A percentile compares a stretch with the other conserved stretches of the same genome.
Evolutionary conservation across 2,888 invertebrate genomes (phyloP).

Genomic region (Drosophila pegasa): DNA sequence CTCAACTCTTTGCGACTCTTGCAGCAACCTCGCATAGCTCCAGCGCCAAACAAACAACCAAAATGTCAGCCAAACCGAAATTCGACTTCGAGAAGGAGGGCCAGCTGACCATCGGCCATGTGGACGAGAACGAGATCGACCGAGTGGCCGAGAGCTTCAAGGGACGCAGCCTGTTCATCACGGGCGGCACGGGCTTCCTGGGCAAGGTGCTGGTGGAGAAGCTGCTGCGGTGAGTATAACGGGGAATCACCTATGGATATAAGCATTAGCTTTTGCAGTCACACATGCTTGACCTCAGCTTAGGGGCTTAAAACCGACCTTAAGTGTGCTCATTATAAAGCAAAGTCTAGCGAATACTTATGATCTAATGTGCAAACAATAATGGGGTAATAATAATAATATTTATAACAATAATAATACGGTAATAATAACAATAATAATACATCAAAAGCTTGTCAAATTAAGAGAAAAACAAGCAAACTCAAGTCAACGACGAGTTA

Average conservation of each 20-base stretch:
- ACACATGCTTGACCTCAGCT: neutral
- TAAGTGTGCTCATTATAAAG: neutral
- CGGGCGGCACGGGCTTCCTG: slow-evolving; percentile 85
- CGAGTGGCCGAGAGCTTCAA: slow-evolving; percentile 83
- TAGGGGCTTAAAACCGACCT: too few species aligned
- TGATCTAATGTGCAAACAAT: slow-evolving; percentile 4
- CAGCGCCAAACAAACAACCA: slow-evolving; percentile 63
- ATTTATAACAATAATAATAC: too few species aligned
- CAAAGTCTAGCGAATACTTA: slow-evolving; percentile 8
- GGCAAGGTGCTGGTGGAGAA: slow-evolving; percentile 85
- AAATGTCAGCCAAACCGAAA: slow-evolving; percentile 81
- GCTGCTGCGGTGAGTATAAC: slow-evolving; percentile 80
- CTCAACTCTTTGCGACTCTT: slow-evolving; percentile 12
- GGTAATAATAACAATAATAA: too few species aligned
- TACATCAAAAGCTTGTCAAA: neutral
- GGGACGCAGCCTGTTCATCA: slow-evolving; percentile 83
- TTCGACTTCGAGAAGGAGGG: slow-evolving; percentile 79
- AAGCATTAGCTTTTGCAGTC: neutral
- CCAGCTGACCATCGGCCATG: slow-evolving; percentile 68
- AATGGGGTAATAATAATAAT: too few species aligned
- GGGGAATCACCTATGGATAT: neutral
- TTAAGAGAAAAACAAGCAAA: neutral
- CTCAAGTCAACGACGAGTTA: neutral
- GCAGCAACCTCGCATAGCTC: slow-evolving; percentile 17
- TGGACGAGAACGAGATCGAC: slow-evolving; percentile 80